phyloP scores from a whole-genome alignment of 2,797 vertebrate genomes.

The Picus viridis region DNA sequence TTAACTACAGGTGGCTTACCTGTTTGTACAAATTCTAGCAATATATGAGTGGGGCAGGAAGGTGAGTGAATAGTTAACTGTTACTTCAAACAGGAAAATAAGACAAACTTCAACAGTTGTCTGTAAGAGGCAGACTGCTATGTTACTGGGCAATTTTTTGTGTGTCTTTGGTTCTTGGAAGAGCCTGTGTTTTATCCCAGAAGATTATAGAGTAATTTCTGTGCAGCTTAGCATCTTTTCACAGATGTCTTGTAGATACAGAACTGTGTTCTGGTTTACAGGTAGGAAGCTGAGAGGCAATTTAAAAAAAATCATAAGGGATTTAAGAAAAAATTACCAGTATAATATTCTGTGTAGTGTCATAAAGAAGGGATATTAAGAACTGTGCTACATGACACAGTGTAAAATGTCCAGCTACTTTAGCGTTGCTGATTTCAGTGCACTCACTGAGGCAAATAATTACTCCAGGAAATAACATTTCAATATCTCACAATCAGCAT shows the following conservation, averaged over 20 bases:
- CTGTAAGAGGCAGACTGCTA: background rate
- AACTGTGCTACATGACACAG: background rate
- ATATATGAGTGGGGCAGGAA: background rate
- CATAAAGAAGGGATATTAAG: background rate
- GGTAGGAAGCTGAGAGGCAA: background rate
- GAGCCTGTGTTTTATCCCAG: background rate
- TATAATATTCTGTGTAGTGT: background rate
- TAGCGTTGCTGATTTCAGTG: background rate
- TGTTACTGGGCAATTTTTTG: fast-evolving
- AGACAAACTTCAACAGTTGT: background rate
- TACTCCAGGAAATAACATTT: constrained; percentile 46
- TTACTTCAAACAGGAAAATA: background rate
- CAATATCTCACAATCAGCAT: constrained; percentile 3
- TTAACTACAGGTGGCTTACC: background rate
- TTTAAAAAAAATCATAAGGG: background rate
- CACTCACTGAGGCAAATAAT: constrained; percentile 31
- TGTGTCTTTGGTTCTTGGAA: background rate
- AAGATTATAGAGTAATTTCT: background rate
- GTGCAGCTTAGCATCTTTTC: background rate
- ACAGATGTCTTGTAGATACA: background rate
- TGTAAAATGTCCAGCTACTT: background rate
- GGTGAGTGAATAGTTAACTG: background rate
- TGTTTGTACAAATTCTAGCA: background rate
- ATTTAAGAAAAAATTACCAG: background rate
- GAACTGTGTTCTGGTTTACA: background rate